phyloP scores from a whole-genome alignment of 2,113 vertebrate species.

The Rhinogobius similis region DNA sequence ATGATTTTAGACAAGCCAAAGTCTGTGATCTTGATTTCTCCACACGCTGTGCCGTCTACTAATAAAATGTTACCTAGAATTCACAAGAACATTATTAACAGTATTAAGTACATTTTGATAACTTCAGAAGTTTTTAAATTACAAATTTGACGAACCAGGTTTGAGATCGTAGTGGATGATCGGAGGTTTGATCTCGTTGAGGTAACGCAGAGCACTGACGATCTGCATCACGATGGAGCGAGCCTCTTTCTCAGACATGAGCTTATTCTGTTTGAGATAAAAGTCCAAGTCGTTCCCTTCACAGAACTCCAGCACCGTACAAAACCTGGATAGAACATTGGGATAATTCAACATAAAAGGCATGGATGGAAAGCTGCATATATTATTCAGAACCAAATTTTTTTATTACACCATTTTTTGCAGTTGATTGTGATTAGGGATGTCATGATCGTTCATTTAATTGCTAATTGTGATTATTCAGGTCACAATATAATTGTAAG shows the following conservation, averaged over 20 bases:
- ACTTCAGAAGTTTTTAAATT: neutral
- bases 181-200: conserved; percentile 99
- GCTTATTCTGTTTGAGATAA: conserved; percentile 98
- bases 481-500: too few relatives aligned
- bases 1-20: conserved; percentile 99
- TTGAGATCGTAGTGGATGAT: conserved; percentile 99
- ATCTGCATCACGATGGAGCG: conserved; percentile 99
- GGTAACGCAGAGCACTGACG: conserved; percentile 97
- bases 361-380: neutral
- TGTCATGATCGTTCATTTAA: too few relatives aligned
- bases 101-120: neutral
- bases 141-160: conserved; percentile 80
- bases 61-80: conserved; percentile 93
- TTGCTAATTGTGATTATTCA: too few relatives aligned
- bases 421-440: too few relatives aligned
- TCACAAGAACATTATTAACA: conserved; percentile 1
- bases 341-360: neutral
- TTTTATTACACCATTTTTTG: too few relatives aligned
- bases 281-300: conserved; percentile 99
- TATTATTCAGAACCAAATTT: too few relatives aligned
- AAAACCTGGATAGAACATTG: conserved; percentile 82
- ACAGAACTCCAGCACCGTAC: conserved; percentile 98
- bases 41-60: conserved; percentile 96
- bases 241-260: conserved; percentile 99
- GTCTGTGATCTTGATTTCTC: conserved; percentile 99